Evolutionary conservation across 23 tunicate species (phyloP).

Genomic region (Phallusia fumigata): DNA sequence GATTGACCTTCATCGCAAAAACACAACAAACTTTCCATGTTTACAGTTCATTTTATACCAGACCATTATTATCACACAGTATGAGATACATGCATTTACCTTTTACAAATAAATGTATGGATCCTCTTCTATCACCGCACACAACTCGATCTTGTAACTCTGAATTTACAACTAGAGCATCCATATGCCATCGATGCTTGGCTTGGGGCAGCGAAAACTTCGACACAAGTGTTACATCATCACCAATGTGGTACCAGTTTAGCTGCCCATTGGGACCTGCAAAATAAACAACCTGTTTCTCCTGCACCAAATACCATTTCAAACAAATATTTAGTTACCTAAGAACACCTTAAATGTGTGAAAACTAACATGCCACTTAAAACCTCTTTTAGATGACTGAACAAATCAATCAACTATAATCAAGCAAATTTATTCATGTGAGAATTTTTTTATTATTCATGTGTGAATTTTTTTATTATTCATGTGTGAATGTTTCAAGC

Average conservation of each 20-base stretch:
- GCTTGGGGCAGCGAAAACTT: conserved; percentile 48
- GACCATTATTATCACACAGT: too few relatives aligned
- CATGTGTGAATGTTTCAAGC: too few relatives aligned
- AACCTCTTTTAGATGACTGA: too few relatives aligned
- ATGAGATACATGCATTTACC: conserved; percentile 56
- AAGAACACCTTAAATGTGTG: too few relatives aligned
- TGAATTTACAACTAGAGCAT: conserved; percentile 1
- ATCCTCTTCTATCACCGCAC: conserved; percentile 88
- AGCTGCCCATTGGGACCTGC: conserved; percentile 62
- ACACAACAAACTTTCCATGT: background rate
- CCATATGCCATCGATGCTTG: conserved; percentile 87
- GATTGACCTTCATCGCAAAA: conserved; percentile 15
- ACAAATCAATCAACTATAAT: background rate
- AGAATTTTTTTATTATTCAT: too few relatives aligned
- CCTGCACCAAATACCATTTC: too few relatives aligned
- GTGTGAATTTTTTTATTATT: too few relatives aligned
- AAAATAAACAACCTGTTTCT: too few relatives aligned
- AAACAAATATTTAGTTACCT: too few relatives aligned
- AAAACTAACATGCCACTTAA: too few relatives aligned
- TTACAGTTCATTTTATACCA: background rate
- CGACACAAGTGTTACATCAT: background rate
- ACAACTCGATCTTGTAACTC: conserved; percentile 5
- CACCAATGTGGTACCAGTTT: conserved; percentile 16
- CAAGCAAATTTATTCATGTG: background rate
- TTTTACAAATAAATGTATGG: conserved; percentile 56